phyloP scores from a whole-genome alignment of 2,113 vertebrate species.

The Grammomys dolichurus region DNA sequence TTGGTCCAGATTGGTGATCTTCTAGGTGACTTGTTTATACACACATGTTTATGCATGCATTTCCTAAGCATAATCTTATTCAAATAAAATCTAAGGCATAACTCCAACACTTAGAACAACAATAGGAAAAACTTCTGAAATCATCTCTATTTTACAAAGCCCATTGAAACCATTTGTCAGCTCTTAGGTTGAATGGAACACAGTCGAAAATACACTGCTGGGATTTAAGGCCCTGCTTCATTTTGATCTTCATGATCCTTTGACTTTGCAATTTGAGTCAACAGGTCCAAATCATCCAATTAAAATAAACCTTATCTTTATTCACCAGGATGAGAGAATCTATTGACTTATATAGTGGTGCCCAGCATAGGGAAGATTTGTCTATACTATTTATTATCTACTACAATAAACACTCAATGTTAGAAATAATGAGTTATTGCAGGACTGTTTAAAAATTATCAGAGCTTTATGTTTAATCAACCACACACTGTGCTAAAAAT shows the following conservation, averaged over 20 bases:
- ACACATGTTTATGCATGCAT: background rate
- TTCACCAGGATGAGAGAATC: constrained; percentile 40
- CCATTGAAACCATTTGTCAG: background rate
- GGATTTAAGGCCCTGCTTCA: background rate
- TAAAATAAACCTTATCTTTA: constrained; percentile 69
- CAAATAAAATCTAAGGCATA: constrained; percentile 25
- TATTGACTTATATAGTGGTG: constrained; percentile 49
- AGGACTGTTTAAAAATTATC: constrained; percentile 47
- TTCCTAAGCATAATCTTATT: constrained; percentile 40
- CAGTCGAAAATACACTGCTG: background rate
- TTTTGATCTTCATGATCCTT: constrained; percentile 35
- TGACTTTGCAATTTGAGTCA: constrained; percentile 43
- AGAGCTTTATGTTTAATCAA: constrained; percentile 57
- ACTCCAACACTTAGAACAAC: background rate
- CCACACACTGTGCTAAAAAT: constrained; percentile 54
- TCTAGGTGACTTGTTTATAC: background rate
- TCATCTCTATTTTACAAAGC: constrained; percentile 35
- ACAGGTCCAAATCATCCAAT: constrained; percentile 57
- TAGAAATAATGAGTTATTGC: constrained; percentile 46
- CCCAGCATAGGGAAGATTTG: constrained; percentile 26
- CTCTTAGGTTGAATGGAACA: background rate
- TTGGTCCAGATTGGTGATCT: constrained; percentile 2
- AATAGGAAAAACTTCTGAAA: constrained; percentile 24
- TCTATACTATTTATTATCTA: constrained; percentile 54
- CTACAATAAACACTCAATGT: constrained; percentile 41